Evolutionary conservation across 37 sponge, comb jelly and placozoan species (phyloP).

Genomic region (Cliona cf. orientalis): DNA sequence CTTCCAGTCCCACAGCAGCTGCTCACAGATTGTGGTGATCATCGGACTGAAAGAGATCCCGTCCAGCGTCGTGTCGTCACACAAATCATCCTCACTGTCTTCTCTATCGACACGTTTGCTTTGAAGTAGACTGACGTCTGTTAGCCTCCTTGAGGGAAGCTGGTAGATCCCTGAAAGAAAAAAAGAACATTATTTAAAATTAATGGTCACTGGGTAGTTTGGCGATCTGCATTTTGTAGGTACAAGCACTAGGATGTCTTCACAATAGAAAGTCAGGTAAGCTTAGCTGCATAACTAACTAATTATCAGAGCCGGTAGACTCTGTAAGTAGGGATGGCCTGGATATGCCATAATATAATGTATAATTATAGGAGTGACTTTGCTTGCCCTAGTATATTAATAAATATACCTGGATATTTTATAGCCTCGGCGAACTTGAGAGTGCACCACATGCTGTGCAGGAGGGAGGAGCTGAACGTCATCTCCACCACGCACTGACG

Average conservation of each 20-base stretch:
- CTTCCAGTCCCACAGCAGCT: constrained; percentile 4
- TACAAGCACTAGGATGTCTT: neutral
- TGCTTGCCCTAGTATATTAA: neutral
- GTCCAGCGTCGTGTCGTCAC: neutral
- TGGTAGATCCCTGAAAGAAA: constrained; percentile 31
- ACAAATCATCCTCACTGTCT: neutral
- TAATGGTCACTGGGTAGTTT: constrained; percentile 6
- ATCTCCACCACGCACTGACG: neutral
- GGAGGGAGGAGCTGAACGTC: neutral
- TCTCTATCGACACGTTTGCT: too few species aligned
- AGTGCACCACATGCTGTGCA: constrained; percentile 51
- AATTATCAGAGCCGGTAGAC: too few species aligned
- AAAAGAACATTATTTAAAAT: neutral
- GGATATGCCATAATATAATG: too few species aligned
- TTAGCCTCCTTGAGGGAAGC: constrained; percentile 47
- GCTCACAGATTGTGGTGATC: constrained; percentile 36
- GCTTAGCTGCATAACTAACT: too few species aligned
- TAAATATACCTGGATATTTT: constrained; percentile 39
- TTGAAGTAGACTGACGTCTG: neutral
- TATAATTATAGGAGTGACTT: neutral
- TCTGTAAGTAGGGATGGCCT: too few species aligned
- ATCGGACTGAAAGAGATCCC: constrained; percentile 34
- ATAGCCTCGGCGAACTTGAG: constrained; percentile 43
- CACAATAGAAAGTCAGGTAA: neutral
- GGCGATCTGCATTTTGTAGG: too few species aligned